Evolutionary conservation across 2,113 vertebrate genomes (phyloP).

Genomic region (Lycaon pictus): DNA sequence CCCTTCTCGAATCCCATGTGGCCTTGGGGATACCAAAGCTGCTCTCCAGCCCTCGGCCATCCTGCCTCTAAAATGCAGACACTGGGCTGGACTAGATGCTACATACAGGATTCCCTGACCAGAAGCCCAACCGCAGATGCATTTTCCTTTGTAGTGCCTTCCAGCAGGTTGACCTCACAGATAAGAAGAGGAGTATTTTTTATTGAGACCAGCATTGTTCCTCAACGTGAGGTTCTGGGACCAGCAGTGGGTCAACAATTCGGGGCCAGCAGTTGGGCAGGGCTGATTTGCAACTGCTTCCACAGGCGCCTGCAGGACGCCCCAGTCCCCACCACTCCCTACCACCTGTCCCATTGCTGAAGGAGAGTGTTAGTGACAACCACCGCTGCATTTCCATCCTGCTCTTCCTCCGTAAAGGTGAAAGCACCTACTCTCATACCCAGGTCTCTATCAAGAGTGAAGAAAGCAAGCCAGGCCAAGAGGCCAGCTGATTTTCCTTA

Average conservation of each 20-base stretch:
- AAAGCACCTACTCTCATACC: background rate
- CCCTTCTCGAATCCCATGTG: background rate
- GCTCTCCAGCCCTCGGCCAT: background rate
- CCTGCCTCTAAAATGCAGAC: background rate
- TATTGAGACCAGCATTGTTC: too few species aligned
- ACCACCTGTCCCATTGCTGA: background rate
- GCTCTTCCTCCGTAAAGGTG: background rate
- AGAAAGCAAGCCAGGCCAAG: background rate
- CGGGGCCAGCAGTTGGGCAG: background rate
- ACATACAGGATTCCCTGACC: background rate
- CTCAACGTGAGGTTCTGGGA: background rate
- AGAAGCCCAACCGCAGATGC: background rate
- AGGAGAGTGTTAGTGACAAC: background rate
- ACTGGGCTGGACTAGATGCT: background rate
- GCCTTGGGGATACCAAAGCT: fast-evolving
- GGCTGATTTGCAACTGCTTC: background rate
- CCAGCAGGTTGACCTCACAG: background rate
- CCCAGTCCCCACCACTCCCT: background rate
- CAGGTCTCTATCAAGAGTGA: background rate
- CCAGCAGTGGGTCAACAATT: background rate
- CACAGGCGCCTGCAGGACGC: background rate
- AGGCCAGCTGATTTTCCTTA: background rate
- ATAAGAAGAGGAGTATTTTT: background rate
- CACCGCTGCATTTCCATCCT: too few species aligned
- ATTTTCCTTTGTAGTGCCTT: background rate